Percentiles rank a stretch among this genome's conserved stretches.
phyloP scores from a whole-genome alignment of 2,113 vertebrate genomes.

The Gallinago media region DNA sequence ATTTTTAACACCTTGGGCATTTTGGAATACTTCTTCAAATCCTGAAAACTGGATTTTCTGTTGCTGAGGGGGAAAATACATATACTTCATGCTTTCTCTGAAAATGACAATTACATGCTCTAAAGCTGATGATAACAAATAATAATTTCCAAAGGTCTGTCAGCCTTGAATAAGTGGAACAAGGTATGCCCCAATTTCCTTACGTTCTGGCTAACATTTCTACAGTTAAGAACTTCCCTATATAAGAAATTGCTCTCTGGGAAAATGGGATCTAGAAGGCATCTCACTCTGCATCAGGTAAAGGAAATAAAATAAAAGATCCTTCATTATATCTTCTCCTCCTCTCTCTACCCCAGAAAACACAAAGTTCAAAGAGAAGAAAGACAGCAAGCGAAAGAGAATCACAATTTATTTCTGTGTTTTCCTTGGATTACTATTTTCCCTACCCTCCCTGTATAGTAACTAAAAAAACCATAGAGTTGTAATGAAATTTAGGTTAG shows the following conservation, averaged over 20 bases:
- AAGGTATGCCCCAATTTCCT: neutral
- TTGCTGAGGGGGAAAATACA: neutral
- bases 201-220: neutral
- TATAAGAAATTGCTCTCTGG: neutral
- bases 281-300: neutral
- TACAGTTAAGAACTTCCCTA: neutral
- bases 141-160: neutral
- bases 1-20: neutral
- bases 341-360: neutral
- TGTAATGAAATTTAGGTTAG: neutral
- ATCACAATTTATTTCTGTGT: rapidly evolving
- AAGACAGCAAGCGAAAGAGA: neutral
- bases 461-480: neutral
- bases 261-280: neutral
- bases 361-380: neutral
- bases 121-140: neutral
- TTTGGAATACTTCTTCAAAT: neutral
- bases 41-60: neutral
- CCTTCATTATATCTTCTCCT: neutral
- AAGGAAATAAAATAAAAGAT: neutral
- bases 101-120: neutral
- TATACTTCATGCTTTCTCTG: neutral
- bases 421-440: neutral
- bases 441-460: rapidly evolving
- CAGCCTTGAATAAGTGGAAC: neutral